Evolutionary conservation across 1,140 invertebrate species (phyloP).

Genomic region (Lasaia peninsularis): DNA sequence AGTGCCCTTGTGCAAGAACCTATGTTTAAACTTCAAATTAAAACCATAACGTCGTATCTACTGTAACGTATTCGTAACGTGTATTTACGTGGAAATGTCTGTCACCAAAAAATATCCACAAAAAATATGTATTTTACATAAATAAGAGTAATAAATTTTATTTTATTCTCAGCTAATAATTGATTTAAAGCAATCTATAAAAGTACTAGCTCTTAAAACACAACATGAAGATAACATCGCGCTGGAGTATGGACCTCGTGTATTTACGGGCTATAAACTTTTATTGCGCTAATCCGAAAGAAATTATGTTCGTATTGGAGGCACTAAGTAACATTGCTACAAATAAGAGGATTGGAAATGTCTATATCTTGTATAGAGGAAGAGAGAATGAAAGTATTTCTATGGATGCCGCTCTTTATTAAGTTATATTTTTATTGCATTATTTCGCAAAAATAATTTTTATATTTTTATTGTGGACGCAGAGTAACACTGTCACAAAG

Average conservation of each 20-base stretch:
- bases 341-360: conserved; percentile 18
- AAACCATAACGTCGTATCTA: no score
- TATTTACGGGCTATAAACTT: conserved; percentile 25
- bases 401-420: no score
- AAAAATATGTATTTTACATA: not conserved
- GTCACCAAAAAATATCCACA: no score
- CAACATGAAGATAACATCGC: conserved; percentile 8
- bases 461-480: no score
- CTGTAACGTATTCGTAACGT: no score
- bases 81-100: no score
- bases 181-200: conserved; percentile 5
- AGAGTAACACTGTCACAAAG: no score
- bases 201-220: conserved; percentile 8
- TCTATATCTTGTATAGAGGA: not conserved
- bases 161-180: conserved; percentile 12
- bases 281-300: conserved; percentile 43
- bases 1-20: no score
- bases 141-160: not conserved
- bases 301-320: conserved; percentile 33
- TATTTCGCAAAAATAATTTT: no score
- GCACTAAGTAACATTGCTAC: conserved; percentile 23
- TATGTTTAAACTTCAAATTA: no score
- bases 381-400: no score
- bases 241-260: conserved; percentile 5
- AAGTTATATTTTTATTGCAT: no score